Percentiles rank a stretch among this genome's conserved stretches.
Conservation (phyloP, 2,888 invertebrate genomes). For the Euclidia mi region DNA sequence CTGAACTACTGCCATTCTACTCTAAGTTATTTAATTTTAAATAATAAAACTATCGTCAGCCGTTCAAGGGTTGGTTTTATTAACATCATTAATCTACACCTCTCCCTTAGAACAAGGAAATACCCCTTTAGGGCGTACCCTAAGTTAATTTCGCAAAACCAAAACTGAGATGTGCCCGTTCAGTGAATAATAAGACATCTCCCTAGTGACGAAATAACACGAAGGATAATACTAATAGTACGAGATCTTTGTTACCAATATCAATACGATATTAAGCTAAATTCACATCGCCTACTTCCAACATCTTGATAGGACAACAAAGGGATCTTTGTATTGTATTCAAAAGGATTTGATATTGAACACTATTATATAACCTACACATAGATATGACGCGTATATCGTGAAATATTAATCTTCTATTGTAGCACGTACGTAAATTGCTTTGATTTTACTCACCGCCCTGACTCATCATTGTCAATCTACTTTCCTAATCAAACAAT, state of each 20-base stretch:
- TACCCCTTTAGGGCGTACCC: conserved; percentile 72
- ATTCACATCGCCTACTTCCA: conserved; percentile 61
- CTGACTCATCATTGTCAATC: no score
- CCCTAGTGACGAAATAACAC: conserved; percentile 78
- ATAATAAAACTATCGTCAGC: conserved; percentile 57
- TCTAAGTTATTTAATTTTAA: no score
- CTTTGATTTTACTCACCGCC: no score
- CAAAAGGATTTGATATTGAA: conserved; percentile 53
- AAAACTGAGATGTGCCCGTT: conserved; percentile 78
- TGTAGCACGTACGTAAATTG: no score
- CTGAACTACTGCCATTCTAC: no score
- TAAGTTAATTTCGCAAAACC: conserved; percentile 80
- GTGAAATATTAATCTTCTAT: background rate
- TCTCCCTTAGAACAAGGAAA: conserved; percentile 66
- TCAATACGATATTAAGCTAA: conserved; percentile 67
- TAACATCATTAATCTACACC: conserved; percentile 78
- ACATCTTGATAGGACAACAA: conserved; percentile 69
- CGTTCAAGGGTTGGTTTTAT: conserved; percentile 76
- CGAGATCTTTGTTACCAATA: conserved; percentile 53
- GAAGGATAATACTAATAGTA: conserved; percentile 56
- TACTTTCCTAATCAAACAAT: no score
- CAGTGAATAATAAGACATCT: conserved; percentile 81
- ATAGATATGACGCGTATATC: background rate
- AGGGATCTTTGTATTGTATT: conserved; percentile 57
- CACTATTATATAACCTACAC: conserved; percentile 24